Conservation (phyloP, 2,113 vertebrate genomes). For the Podocnemis expansa region DNA sequence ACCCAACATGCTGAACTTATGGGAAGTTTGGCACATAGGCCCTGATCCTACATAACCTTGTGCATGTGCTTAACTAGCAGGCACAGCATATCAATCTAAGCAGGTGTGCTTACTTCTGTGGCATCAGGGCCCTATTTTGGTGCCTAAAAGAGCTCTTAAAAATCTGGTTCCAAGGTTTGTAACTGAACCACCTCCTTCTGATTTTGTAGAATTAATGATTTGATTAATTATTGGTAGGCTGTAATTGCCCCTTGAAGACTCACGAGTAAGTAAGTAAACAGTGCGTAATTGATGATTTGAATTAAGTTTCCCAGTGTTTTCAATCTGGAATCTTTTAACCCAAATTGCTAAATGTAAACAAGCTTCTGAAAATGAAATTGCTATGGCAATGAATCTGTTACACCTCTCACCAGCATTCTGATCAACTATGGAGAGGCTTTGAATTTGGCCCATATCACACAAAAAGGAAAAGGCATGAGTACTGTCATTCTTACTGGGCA, state of each 20-base stretch:
- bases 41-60: not conserved
- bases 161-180: not conserved
- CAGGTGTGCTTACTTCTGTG: not conserved
- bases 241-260: not conserved
- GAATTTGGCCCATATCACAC: not conserved
- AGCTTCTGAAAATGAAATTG: not conserved
- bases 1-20: not conserved
- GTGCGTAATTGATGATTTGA: not conserved
- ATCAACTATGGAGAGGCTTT: not conserved
- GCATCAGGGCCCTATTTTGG: not conserved
- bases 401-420: not conserved
- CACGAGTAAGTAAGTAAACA: not conserved
- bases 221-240: not conserved
- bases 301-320: slow-evolving; percentile 1
- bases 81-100: accelerated
- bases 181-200: not conserved
- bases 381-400: slow-evolving; percentile 1
- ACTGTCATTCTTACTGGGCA: not conserved
- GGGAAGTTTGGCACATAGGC: not conserved
- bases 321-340: not conserved
- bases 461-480: not conserved
- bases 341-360: not conserved
- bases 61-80: not conserved
- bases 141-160: not conserved
- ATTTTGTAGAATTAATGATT: not conserved